Evolutionary conservation across 2,888 invertebrate species (phyloP), one percentile per base, ranked within the genome.

Genomic region (Sminthurides aquaticus): DNA sequence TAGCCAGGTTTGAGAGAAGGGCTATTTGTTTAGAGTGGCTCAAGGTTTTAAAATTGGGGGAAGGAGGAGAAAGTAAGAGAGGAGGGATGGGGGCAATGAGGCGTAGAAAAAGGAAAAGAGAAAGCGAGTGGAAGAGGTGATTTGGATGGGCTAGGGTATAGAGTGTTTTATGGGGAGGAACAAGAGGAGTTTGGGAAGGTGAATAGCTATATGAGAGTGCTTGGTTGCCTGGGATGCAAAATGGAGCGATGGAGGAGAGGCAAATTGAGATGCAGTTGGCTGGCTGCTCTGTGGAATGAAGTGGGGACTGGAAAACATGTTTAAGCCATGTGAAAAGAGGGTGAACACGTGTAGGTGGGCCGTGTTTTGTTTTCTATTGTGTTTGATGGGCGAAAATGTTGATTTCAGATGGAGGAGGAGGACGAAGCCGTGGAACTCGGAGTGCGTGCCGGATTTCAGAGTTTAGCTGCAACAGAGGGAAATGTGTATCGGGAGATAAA

Each of bases 401-500:
- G 54, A 52, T 52, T 52, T 52, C 22, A 28, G 28, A 2, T n/a
- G 11, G n/a, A 24, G 52, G 49, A 22, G 2, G 3, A 8, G 11
- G 11, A 20, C 18, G 22, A 52, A 52, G 52, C 52, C 68, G 66
- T 24, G 67, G 70, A 25, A 65, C 67, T 25, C 66, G 73, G 57
- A 69, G 69, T 43, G 84, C 86, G 76, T 91, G 91, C 79, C 85
- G 87, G 67, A 81, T 85, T 74, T 85, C 86, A 3, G 87, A 88
- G 77, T 86, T 86, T 78, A 80, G 82, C 71, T 88, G 88, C 77
- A 79, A 81, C 65, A 87, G 86, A 79, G 85, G 85, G 72, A 82
- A 71, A 64, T 91, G 92, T 81, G 86, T 91, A 78, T 87, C 89
- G 26, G 82, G 87, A 72, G 89, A 88, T 79, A 84, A 85, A 78